These are phyloP conservation scores for Corythaixoides concolor DNA, from an alignment of 2,113 vertebrate genomes.

Conservation along the genomic window DNA sequence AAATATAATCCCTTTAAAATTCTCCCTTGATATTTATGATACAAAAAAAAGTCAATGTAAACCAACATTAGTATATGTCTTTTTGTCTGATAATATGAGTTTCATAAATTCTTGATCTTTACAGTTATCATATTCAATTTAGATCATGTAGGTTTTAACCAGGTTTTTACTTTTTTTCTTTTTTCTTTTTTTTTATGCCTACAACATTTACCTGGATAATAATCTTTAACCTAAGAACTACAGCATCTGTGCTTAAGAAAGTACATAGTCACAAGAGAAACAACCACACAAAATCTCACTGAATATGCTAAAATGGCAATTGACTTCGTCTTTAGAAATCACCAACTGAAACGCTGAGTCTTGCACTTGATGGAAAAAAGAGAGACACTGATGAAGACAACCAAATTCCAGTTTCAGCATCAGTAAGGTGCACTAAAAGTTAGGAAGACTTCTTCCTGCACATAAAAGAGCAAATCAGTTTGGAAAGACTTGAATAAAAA, in stretches of 20 bases:
- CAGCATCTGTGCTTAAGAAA: not conserved
- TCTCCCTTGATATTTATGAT: not conserved
- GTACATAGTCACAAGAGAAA: not conserved
- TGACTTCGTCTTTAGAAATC: not conserved
- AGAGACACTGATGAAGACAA: not conserved
- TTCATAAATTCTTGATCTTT: not conserved
- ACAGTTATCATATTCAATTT: not conserved
- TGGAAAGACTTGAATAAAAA: not conserved
- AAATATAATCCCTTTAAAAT: not conserved
- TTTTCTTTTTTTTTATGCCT: not conserved
- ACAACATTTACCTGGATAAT: not conserved
- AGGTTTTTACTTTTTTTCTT: not conserved
- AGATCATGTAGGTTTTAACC: not conserved
- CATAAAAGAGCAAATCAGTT: not conserved
- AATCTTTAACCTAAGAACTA: not conserved
- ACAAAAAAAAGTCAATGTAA: not conserved
- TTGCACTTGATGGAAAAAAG: not conserved
- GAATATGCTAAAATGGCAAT: not conserved
- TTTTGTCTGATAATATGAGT: not conserved
- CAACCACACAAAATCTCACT: not conserved
- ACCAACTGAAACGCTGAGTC: not conserved
- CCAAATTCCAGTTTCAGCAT: not conserved
- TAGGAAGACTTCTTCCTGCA: not conserved
- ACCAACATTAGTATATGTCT: not conserved
- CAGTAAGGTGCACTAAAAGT: not conserved